A percentile compares a stretch with the other conserved stretches of the same genome.
These are phyloP conservation scores for Dryas iulia DNA, from an alignment of 1,140 invertebrate genomes.

Conservation along the genomic window DNA sequence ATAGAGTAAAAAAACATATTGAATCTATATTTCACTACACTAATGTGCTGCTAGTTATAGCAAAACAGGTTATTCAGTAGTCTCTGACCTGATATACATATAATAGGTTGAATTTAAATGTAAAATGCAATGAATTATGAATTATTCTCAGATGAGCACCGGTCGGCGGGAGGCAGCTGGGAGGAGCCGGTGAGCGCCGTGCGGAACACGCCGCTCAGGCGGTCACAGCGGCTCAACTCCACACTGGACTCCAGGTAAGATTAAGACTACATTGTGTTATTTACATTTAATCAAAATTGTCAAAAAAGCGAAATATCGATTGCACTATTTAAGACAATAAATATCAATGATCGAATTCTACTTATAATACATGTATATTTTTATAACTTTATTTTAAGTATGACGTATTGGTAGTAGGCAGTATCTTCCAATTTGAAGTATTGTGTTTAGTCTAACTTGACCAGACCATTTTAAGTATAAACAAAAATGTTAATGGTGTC, in stretches of 20 bases:
- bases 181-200: conserved; percentile 75
- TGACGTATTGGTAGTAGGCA: too few species aligned
- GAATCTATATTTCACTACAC: not conserved
- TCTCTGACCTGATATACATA: not conserved
- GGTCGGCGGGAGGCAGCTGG: conserved; percentile 74
- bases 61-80: not conserved
- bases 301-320: too few species aligned
- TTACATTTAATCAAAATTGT: not conserved
- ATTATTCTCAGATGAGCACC: conserved; percentile 67
- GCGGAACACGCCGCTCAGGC: conserved; percentile 66
- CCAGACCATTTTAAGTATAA: too few species aligned
- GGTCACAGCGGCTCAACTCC: conserved; percentile 70
- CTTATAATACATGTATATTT: too few species aligned
- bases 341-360: too few species aligned
- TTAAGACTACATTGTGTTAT: not conserved
- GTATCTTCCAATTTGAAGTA: too few species aligned
- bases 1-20: not conserved
- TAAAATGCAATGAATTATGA: not conserved
- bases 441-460: too few species aligned
- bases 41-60: not conserved
- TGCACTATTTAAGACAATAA: too few species aligned
- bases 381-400: too few species aligned
- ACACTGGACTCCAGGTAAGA: conserved; percentile 71
- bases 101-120: not conserved
- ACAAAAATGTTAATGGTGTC: too few species aligned